Evolutionary conservation across 1,140 invertebrate genomes (phyloP), one percentile per base, ranked within the genome.

Genomic region (Hycleus phaleratus): DNA sequence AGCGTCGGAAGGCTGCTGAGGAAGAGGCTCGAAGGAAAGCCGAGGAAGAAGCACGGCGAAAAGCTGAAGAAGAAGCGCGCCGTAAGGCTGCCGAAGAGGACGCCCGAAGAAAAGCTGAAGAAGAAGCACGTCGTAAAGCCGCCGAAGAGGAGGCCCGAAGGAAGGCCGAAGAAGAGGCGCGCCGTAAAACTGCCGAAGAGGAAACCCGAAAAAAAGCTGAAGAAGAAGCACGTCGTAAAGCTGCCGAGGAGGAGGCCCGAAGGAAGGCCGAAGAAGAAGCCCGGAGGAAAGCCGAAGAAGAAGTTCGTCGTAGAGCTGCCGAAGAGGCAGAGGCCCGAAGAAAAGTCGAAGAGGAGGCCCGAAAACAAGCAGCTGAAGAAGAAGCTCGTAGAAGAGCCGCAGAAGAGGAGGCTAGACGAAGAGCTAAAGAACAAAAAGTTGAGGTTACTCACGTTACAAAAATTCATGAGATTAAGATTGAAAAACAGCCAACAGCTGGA

Each of bases 401-500:
- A 46, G 59, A 71, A 56, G 57, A 63, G 49, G 62, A 73, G 58
- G 62, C 60, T 18, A 3, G 58, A 62, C 63, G 52, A 3, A 51
- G 24, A 46, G 53, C 26, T 3, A 7, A 53, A 32, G 61, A 65
- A 68, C 26, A 10, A 42, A 42, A 11, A 9, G 3, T 62, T 4
- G 59, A 65, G 49, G 62, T 65, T 10, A 66, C 66, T 7, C 61
- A 66, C 57, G 62, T 68, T 5, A 56, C 56, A 6, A 58, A 68
- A 51, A 58, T 60, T 45, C 62, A 62, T 6, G 60, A 57, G 51
- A 53, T 61, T 3, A 60, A 64, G 10, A 42, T n/a, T 7, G 61
- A 71, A 64, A 76, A 71, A 69, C 71, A 67, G 64, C 83, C 85
- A 1, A 67, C 77, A 3, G 88, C 90, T 58, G 77, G 76, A 2